phyloP scores from a whole-genome alignment of 2,113 vertebrate genomes.

The Colaptes auratus region DNA sequence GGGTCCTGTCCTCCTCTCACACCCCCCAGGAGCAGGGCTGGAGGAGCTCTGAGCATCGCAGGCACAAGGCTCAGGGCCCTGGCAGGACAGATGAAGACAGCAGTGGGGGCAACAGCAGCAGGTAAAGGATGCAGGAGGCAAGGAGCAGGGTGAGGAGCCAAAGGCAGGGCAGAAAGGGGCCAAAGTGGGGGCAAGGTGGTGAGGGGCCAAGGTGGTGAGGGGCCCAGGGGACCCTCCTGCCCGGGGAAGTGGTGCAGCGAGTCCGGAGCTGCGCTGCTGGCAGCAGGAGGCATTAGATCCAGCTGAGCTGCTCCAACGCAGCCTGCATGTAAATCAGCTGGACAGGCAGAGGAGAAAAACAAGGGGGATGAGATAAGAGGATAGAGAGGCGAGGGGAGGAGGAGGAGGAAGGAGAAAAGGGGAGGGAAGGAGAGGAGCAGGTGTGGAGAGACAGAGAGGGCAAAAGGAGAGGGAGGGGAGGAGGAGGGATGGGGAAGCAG shows the following conservation, averaged over 20 bases:
- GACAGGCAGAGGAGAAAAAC: conserved; percentile 70
- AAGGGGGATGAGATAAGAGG: conserved; percentile 73
- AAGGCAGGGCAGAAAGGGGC: neutral
- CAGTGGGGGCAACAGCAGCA: fast-evolving
- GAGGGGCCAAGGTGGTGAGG: neutral
- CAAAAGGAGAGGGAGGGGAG: conserved; percentile 27
- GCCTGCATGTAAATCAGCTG: conserved; percentile 68
- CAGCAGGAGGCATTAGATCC: conserved; percentile 64
- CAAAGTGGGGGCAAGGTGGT: fast-evolving
- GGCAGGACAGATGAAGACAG: neutral
- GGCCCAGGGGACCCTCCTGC: neutral
- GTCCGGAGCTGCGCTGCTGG: conserved; percentile 10
- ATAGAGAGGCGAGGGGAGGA: conserved; percentile 45
- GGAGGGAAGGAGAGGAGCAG: conserved; percentile 65
- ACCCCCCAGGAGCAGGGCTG: neutral
- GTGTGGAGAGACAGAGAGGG: conserved; percentile 52
- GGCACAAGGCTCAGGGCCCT: fast-evolving
- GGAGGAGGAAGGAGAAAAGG: conserved; percentile 46
- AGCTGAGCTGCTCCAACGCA: conserved; percentile 68
- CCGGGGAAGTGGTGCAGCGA: fast-evolving
- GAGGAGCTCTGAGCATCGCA: fast-evolving
- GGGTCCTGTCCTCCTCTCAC: neutral
- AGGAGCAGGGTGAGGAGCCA: neutral
- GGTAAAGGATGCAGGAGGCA: neutral
- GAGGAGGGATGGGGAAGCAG: neutral